phyloP scores from a whole-genome alignment of 2,797 vertebrate species.

The Pyrocephalus nanus region DNA sequence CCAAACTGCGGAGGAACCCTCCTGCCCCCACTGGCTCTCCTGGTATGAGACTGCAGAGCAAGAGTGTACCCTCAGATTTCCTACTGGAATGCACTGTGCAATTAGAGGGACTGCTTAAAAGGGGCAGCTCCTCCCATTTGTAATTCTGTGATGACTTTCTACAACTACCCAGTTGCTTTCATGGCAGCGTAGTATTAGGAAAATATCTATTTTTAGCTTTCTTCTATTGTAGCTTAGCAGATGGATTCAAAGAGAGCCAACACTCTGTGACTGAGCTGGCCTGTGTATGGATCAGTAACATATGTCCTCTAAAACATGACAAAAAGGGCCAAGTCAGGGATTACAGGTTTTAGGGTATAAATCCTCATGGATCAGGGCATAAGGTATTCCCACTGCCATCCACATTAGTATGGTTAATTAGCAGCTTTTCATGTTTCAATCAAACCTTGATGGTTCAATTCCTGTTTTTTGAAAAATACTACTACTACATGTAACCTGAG shows the following conservation, averaged over 20 bases:
- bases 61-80: not conserved
- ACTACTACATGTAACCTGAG: conserved; percentile 15
- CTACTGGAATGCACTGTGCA: not conserved
- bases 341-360: not conserved
- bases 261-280: not conserved
- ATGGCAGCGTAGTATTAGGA: not conserved
- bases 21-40: not conserved
- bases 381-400: not conserved
- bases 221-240: conserved; percentile 54
- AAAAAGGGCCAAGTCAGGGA: not conserved
- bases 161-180: conserved; percentile 3
- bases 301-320: not conserved
- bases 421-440: conserved; percentile 19
- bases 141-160: not conserved
- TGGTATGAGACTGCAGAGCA: not conserved
- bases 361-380: not conserved
- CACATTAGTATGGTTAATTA: conserved; percentile 23
- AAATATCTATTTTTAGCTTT: conserved; percentile 68
- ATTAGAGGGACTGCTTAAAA: not conserved
- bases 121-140: not conserved
- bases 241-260: conserved; percentile 33
- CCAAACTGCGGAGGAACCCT: not conserved
- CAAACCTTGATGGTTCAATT: not conserved
- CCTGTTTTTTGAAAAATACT: not conserved
- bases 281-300: not conserved